Conservation (phyloP, 2,113 vertebrate species). For the Rafetus swinhoei region DNA sequence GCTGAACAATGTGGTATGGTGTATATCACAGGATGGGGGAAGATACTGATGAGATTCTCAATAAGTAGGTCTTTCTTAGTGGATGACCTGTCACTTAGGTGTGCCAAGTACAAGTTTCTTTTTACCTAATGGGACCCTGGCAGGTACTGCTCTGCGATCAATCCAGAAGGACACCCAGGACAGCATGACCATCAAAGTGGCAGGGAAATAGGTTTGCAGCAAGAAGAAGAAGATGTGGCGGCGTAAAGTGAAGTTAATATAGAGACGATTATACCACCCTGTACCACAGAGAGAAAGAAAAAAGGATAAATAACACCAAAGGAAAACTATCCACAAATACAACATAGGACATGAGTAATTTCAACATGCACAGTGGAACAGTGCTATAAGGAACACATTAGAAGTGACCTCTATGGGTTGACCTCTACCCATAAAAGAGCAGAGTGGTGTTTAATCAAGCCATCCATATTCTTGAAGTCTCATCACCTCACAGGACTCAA, state of each 20-base stretch:
- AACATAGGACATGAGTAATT: background rate
- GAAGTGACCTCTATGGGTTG: background rate
- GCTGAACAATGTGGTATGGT: rapidly evolving
- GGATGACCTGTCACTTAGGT: background rate
- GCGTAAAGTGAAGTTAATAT: conserved; percentile 92
- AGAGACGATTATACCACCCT: conserved; percentile 96
- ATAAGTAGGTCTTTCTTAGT: background rate
- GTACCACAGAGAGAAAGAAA: background rate
- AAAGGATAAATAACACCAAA: background rate
- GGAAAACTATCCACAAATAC: background rate
- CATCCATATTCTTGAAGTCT: background rate
- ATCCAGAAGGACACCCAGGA: conserved; percentile 97
- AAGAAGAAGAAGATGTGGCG: conserved; percentile 95
- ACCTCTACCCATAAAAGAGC: background rate
- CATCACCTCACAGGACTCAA: rapidly evolving
- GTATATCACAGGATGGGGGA: background rate
- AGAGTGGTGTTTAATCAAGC: background rate
- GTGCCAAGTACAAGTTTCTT: background rate
- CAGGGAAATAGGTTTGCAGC: conserved; percentile 93
- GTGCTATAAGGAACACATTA: background rate
- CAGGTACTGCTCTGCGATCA: conserved; percentile 90
- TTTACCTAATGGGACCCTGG: conserved; percentile 90
- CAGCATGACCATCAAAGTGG: conserved; percentile 94
- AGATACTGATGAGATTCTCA: rapidly evolving
- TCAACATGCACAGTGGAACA: background rate